Evolutionary conservation across 2,888 invertebrate genomes (phyloP).

Genomic region (Zygothrica quintamaculata): DNA sequence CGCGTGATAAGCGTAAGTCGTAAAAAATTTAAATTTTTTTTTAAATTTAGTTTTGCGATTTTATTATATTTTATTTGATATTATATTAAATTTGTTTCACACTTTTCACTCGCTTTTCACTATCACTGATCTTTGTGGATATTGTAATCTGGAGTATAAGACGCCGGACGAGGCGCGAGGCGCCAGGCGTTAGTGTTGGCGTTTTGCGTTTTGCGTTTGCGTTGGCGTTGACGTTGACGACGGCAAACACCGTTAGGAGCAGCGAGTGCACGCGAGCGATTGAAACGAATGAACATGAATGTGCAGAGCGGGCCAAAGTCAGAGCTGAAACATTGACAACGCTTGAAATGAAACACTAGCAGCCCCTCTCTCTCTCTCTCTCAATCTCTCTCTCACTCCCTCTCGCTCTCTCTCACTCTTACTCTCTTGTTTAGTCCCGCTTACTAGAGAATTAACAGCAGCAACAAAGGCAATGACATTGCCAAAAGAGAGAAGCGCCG

Average conservation of each 20-base stretch:
- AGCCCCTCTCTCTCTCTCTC: conserved; percentile 12
- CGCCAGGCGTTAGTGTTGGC: conserved; percentile 43
- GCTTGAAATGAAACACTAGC: conserved; percentile 69
- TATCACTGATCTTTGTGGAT: conserved; percentile 35
- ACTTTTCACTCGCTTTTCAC: conserved; percentile 53
- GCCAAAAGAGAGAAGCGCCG: conserved; percentile 48
- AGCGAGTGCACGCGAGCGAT: conserved; percentile 72
- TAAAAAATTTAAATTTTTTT: conserved; percentile 29
- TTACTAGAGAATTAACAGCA: conserved; percentile 1
- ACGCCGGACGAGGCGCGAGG: conserved; percentile 45
- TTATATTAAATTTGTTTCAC: conserved; percentile 26
- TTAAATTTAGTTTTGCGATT: conserved; percentile 24
- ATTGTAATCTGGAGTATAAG: conserved; percentile 1
- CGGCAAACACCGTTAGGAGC: conserved; percentile 71
- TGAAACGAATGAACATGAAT: conserved; percentile 68
- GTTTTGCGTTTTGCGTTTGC: no score
- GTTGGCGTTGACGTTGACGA: conserved; percentile 54
- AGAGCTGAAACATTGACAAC: conserved; percentile 50
- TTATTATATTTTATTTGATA: no score
- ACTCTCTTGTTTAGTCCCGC: conserved; percentile 23
- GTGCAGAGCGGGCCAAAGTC: conserved; percentile 52
- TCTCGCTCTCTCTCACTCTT: conserved; percentile 5
- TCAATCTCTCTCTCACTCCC: conserved; percentile 9
- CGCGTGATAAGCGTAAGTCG: conserved; percentile 45
- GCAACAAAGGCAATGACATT: conserved; percentile 36